Percentiles rank a stretch among this genome's conserved stretches.
Evolutionary conservation across 2,797 vertebrate species (phyloP).

Genomic region (Tokudaia tokunoshimensis): DNA sequence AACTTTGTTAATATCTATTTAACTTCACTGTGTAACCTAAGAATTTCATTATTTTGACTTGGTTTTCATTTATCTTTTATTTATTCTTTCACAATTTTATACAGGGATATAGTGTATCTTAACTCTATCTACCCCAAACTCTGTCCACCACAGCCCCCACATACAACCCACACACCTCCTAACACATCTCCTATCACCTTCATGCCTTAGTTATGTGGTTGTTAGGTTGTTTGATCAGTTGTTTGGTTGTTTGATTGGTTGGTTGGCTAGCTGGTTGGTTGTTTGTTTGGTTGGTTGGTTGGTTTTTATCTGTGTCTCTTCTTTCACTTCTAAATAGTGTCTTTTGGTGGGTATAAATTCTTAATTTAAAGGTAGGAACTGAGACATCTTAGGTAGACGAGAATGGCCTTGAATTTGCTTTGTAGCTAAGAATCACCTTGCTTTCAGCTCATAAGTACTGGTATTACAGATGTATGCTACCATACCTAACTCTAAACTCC

Average conservation of each 20-base stretch:
- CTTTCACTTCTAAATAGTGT: background rate
- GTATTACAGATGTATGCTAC: background rate
- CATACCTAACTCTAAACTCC: background rate
- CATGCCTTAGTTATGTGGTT: background rate
- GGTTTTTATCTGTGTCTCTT: background rate
- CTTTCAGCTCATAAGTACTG: background rate
- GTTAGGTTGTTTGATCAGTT: no score
- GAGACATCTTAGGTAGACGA: background rate
- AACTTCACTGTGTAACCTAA: background rate
- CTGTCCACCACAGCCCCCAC: background rate
- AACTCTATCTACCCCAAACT: background rate
- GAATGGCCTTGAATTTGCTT: background rate
- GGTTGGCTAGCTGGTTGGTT: no score
- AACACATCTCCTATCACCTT: background rate
- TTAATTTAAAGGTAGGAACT: background rate
- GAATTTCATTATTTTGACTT: constrained; percentile 3
- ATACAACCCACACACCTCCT: background rate
- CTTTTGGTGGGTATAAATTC: background rate
- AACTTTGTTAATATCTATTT: background rate
- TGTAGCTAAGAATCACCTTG: background rate
- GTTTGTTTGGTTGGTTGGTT: background rate
- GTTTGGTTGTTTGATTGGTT: no score
- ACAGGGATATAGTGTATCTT: background rate
- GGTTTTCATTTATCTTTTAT: background rate
- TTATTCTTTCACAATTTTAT: background rate